Base-by-base conservation (phyloP, 1,140 invertebrate species). In the Tetranychus urticae region DNA sequence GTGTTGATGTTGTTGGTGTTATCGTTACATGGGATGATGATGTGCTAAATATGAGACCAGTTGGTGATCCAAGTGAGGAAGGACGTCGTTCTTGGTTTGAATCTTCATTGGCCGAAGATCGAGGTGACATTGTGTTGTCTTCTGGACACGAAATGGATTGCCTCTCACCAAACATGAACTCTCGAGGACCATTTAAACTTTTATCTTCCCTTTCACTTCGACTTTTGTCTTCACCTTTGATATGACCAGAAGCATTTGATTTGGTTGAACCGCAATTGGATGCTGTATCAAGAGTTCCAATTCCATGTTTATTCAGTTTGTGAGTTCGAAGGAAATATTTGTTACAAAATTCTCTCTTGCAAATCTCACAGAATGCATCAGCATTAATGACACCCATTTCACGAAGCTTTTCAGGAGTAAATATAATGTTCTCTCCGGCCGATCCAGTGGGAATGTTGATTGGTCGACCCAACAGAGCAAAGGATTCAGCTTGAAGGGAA, bases 311-410 rank as follows among this genome's bases (percentile, higher is more conserved):
- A 65, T 77, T 79, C 60, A 77, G 74, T 67, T 77, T 77, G 69
- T 80, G 79, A 33, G 77, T 75, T 63, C 77, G 73, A 33, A 80
- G 67, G 62, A 77, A 77, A 64, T 77, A 77, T 64, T 75, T 76
- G 65, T 74, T 75, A 71, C 85, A 87, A 71, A 92, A 88, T 74
- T 93, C 89, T 70, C 93, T 93, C 69, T 85, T 86, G 70, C 90
- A 96, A 55, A 92, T 80, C 68, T 92, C 88, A 72, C 89, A 94
- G 70, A 90, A 93, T 13, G 86, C 85, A 66, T 89, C 86, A 2
- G 83, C 80, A 71, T 87, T 86, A 63, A 85, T 81, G 0, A 89
- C 82, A 10, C 85, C 85, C 37, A 88, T 73, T 61, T 81, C 79
- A 3, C 81, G 77, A 12, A 87, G 71, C 33, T 80, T 80, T 56